Evolutionary conservation across 2,888 invertebrate species (phyloP).

Genomic region (Ellobium chinense): DNA sequence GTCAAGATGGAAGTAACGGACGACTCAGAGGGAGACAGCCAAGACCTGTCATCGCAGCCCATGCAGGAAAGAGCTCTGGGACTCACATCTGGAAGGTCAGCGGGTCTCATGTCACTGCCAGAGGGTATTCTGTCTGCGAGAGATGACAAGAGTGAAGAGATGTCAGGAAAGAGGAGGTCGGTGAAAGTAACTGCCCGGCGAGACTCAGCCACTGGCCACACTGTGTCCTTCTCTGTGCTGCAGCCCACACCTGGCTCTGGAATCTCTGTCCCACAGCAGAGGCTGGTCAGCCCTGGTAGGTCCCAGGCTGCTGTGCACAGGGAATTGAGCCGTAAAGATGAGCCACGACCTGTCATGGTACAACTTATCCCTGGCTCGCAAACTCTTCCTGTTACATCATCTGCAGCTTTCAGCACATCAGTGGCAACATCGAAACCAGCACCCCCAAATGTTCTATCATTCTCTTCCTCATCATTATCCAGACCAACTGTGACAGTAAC

Average conservation of each 20-base stretch:
- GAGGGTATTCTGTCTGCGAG: conserved; percentile 25
- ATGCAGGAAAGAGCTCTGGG: neutral
- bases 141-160: no score
- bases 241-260: neutral
- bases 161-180: no score
- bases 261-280: neutral
- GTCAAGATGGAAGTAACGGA: conserved; percentile 36
- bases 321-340: neutral
- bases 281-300: neutral
- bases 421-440: neutral
- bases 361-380: neutral
- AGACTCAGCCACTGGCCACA: no score
- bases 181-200: no score
- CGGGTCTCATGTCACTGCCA: conserved; percentile 33
- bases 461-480: neutral
- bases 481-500: neutral
- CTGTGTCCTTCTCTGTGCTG: no score
- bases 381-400: neutral
- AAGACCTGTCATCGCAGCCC: no score
- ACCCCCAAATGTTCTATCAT: neutral
- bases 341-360: neutral
- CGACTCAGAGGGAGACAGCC: neutral
- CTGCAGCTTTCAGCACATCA: neutral
- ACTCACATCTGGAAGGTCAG: no score
- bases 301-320: neutral